A percentile compares a stretch with the other conserved stretches of the same genome.
Conservation (phyloP, 2,113 vertebrate species). For the Theristicus caerulescens region DNA sequence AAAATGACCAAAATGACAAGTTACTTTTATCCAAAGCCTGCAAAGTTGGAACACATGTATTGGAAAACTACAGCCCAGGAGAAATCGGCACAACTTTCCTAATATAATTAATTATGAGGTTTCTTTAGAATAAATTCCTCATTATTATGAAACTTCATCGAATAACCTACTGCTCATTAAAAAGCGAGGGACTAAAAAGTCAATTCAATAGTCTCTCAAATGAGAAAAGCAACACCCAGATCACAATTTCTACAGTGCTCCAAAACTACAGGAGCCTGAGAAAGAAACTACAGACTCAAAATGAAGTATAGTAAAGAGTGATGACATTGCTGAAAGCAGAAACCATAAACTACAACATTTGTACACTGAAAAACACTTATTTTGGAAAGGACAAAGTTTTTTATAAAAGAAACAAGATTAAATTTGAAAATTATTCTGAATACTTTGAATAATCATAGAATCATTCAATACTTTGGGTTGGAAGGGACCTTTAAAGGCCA, state of each 20-base stretch:
- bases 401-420: not conserved
- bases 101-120: not conserved
- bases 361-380: not conserved
- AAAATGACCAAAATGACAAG: not conserved
- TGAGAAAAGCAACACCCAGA: not conserved
- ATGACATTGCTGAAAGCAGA: not conserved
- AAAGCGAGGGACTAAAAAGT: not conserved
- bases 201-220: not conserved
- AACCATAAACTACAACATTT: not conserved
- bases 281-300: not conserved
- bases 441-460: not conserved
- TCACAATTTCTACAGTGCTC: not conserved
- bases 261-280: not conserved
- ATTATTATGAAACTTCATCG: not conserved
- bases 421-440: not conserved
- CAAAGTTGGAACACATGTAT: not conserved
- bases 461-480: accelerated
- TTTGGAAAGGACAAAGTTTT: not conserved
- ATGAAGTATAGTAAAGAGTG: not conserved
- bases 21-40: not conserved
- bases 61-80: not conserved
- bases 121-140: not conserved
- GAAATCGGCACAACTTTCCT: not conserved
- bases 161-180: not conserved
- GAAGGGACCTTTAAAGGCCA: not conserved